Evolutionary conservation across 2,797 vertebrate genomes (phyloP).

Genomic region (Melanogrammus aeglefinus): DNA sequence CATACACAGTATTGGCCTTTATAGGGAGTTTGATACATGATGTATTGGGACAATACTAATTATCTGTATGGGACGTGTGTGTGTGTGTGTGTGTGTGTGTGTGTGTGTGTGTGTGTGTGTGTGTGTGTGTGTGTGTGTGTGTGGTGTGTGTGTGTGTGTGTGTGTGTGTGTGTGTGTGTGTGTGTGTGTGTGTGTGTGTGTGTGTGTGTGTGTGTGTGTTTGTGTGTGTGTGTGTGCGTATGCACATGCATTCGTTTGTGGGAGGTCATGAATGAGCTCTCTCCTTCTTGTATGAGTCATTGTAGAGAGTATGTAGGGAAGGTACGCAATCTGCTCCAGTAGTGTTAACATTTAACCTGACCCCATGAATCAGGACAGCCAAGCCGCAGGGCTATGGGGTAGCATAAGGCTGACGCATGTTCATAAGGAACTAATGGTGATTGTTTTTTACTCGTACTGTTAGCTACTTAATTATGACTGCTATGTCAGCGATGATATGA

Average conservation of each 20-base stretch:
- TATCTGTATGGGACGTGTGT: conserved; percentile 8
- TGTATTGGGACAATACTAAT: neutral
- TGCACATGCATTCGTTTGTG: neutral
- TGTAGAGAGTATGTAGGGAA: conserved; percentile 72
- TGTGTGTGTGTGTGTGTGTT: neutral
- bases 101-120: neutral
- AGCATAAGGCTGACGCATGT: neutral
- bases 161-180: neutral
- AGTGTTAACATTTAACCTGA: conserved; percentile 75
- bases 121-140: no score
- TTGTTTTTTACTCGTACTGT: neutral
- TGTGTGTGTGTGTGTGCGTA: conserved; percentile 8
- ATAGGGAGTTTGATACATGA: conserved; percentile 29
- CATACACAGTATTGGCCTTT: conserved; percentile 34
- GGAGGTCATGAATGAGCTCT: neutral
- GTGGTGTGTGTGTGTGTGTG: neutral
- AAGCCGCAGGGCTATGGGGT: conserved; percentile 55
- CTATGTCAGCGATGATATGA: neutral
- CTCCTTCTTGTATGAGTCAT: conserved; percentile 13
- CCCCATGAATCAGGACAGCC: conserved; percentile 74
- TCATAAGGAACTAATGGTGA: neutral
- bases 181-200: neutral
- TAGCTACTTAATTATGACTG: neutral
- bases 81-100: neutral
- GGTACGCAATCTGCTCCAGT: conserved; percentile 76